Conservation (phyloP, 2,888 invertebrate genomes). For the Orgyia antiqua region DNA sequence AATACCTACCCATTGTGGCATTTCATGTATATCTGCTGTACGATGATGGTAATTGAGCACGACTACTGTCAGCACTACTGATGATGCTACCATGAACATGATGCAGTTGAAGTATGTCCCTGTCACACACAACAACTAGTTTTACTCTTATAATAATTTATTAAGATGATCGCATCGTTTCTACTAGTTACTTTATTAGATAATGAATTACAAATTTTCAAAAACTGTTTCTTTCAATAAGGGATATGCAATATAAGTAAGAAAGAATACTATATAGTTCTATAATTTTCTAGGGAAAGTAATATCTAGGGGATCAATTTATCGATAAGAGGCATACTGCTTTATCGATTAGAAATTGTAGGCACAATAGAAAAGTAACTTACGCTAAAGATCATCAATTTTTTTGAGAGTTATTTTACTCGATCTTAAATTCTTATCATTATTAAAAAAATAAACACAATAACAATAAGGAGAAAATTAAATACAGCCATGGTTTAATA, state of each 20-base stretch:
- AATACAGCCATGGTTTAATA: slow-evolving; percentile 23
- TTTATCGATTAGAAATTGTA: slow-evolving; percentile 9
- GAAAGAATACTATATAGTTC: not conserved
- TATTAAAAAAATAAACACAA: too few species aligned
- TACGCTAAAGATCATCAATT: too few species aligned
- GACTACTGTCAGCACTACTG: slow-evolving; percentile 97
- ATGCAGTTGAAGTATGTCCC: slow-evolving; percentile 99
- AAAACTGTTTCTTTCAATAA: not conserved
- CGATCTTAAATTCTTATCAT: too few species aligned
- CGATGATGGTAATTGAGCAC: slow-evolving; percentile 98
- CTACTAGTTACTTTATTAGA: too few species aligned
- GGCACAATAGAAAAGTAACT: slow-evolving; percentile 7
- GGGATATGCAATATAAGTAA: not conserved
- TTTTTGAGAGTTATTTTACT: too few species aligned
- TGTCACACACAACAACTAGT: slow-evolving; percentile 59
- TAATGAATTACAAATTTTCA: too few species aligned
- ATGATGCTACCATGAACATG: slow-evolving; percentile 99
- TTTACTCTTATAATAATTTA: slow-evolving; percentile 11
- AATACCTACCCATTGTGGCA: slow-evolving; percentile 95
- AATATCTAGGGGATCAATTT: too few species aligned
- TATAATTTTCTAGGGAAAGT: too few species aligned
- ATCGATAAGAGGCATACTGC: too few species aligned
- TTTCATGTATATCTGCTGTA: slow-evolving; percentile 96
- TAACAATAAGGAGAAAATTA: slow-evolving; percentile 53
- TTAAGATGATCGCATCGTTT: too few species aligned